Evolutionary conservation across 2,888 invertebrate genomes (phyloP).

Genomic region (Apocheima hispidaria): DNA sequence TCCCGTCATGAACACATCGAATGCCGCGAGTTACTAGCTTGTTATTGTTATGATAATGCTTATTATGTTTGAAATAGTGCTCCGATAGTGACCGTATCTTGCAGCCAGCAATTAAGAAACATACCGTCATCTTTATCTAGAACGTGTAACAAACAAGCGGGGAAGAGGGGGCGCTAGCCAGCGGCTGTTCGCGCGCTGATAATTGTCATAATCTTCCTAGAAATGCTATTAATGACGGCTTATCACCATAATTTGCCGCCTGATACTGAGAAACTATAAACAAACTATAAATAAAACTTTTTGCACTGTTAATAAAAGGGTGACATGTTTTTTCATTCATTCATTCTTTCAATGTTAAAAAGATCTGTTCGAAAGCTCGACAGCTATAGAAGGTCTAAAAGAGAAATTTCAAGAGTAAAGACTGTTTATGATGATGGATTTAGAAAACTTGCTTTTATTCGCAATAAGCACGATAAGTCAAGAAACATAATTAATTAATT

Average conservation of each 20-base stretch:
- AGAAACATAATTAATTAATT: conserved; percentile 23
- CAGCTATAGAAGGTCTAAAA: conserved; percentile 14
- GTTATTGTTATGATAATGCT: conserved; percentile 85
- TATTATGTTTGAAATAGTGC: conserved; percentile 83
- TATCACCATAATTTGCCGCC: conserved; percentile 35
- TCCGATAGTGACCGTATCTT: conserved; percentile 79
- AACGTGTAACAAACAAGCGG: conserved; percentile 64
- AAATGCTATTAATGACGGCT: conserved; percentile 50
- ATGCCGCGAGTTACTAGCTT: conserved; percentile 73
- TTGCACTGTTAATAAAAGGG: too few species aligned
- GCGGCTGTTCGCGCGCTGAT: conserved; percentile 54
- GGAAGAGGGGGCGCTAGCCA: conserved; percentile 59
- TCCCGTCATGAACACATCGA: conserved; percentile 65
- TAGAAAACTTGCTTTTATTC: conserved; percentile 18
- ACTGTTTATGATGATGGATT: conserved; percentile 13
- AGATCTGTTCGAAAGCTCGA: conserved; percentile 12
- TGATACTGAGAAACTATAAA: conserved; percentile 31
- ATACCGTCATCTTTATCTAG: conserved; percentile 67
- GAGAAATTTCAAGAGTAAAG: conserved; percentile 11
- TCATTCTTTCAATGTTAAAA: conserved; percentile 11
- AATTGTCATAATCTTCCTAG: conserved; percentile 68
- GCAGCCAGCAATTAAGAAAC: conserved; percentile 81
- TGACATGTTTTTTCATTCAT: too few species aligned
- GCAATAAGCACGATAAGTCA: conserved; percentile 20
- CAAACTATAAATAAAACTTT: conserved; percentile 32